Conservation (phyloP, 2,888 invertebrate genomes). For the Thera obeliscata region DNA sequence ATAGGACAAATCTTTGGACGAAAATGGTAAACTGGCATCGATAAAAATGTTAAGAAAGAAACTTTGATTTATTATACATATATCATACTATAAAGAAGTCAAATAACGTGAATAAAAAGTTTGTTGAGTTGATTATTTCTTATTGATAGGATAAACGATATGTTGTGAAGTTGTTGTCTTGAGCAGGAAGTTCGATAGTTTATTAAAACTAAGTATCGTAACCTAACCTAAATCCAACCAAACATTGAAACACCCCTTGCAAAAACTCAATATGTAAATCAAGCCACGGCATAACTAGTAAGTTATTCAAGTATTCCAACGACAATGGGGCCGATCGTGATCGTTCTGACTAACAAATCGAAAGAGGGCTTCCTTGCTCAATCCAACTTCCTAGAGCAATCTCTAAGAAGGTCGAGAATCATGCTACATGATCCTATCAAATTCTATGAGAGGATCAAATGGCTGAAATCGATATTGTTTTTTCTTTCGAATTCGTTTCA, state of each 20-base stretch:
- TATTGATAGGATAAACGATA: background rate
- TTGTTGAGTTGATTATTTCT: no score
- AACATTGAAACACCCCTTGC: conserved; percentile 33
- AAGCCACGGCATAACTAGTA: conserved; percentile 46
- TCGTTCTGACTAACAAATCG: conserved; percentile 63
- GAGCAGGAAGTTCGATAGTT: background rate
- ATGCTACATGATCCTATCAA: conserved; percentile 40
- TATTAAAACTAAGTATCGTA: background rate
- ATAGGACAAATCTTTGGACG: conserved; percentile 23
- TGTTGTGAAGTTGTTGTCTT: background rate
- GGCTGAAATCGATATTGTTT: conserved; percentile 35
- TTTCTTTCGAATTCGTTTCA: conserved; percentile 9
- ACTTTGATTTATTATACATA: conserved; percentile 6
- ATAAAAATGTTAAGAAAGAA: conserved; percentile 31
- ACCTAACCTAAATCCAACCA: conserved; percentile 4
- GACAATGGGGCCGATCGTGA: conserved; percentile 54
- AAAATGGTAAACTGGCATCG: conserved; percentile 36
- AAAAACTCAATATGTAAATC: conserved; percentile 42
- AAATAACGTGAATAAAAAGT: background rate
- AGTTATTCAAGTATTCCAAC: conserved; percentile 59
- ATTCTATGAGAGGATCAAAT: conserved; percentile 47
- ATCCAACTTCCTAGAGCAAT: conserved; percentile 52
- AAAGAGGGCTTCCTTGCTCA: conserved; percentile 55
- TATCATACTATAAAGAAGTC: background rate
- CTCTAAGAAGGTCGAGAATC: conserved; percentile 47